phyloP scores from a whole-genome alignment of 2,113 vertebrate genomes.

The Calidris pugnax region DNA sequence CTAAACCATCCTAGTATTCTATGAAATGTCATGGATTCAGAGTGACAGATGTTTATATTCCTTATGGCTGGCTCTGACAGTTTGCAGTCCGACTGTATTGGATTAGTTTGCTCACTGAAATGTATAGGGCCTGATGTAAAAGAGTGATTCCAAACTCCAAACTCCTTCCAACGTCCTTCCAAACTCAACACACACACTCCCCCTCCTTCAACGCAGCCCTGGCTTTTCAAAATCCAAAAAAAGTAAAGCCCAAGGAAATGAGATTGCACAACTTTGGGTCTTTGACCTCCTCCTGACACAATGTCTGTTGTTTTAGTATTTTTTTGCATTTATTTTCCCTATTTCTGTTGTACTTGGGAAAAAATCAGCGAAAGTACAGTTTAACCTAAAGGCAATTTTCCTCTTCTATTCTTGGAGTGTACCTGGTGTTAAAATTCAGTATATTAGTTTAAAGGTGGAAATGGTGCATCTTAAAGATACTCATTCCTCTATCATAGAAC shows the following conservation, averaged over 20 bases:
- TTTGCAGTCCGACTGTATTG: background rate
- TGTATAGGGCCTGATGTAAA: background rate
- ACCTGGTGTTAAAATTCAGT: background rate
- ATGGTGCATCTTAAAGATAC: background rate
- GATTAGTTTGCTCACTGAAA: background rate
- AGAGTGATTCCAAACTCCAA: no score
- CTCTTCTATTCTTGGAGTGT: background rate
- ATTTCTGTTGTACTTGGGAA: background rate
- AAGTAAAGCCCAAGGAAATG: background rate
- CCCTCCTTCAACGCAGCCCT: background rate
- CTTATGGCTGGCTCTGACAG: background rate
- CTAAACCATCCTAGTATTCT: background rate
- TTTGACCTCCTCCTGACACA: background rate
- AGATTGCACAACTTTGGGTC: background rate
- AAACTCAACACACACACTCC: background rate
- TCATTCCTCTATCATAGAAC: background rate
- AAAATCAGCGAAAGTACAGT: background rate
- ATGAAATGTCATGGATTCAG: background rate
- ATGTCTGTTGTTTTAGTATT: background rate
- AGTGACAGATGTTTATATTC: background rate
- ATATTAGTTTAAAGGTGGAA: background rate
- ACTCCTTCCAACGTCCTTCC: no score
- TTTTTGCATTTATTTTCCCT: background rate
- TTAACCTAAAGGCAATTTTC: background rate
- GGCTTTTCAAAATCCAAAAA: background rate